Evolutionary conservation across 2,888 invertebrate genomes (phyloP), one percentile per base, ranked within the genome.

Genomic region (Epsilonema sp.): DNA sequence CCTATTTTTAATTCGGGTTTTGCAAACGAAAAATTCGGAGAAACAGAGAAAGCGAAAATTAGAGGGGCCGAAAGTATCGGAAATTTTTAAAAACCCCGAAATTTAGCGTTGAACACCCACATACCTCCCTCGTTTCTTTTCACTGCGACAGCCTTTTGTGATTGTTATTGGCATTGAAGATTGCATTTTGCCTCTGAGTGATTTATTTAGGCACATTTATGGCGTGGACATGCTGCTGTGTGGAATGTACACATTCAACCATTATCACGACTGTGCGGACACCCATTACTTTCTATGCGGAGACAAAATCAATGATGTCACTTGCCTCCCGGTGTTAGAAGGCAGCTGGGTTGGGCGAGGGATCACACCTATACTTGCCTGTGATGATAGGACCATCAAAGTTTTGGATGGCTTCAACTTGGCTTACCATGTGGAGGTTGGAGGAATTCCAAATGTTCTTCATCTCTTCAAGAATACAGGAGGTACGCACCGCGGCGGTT

Each of bases 181-280:
- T n/a, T n/a, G n/a, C n/a, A n/a, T n/a, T n/a, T n/a, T n/a, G n/a
- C n/a, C n/a, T n/a, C n/a, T n/a, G n/a, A n/a, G n/a, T 31, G 16
- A 31, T 31, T 26, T 19, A 39, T 53, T 49, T 41, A 59, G 58
- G 56, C 54, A 54, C 51, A 54, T 64, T 39, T 54, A 58, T 49
- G 87, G 83, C 47, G 77, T 79, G 48, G 84, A 92, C 65, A 70
- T 92, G 53, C 78, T 89, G 54, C 74, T 85, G 19, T 80, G 84
- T 62, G 86, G 89, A 45, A 78, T 65, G 49, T 71, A 68, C 55
- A 68, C 70, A 44, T 71, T 67, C 61, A 86, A 82, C 53, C 85
- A 85, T 62, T 92, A 83, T 65, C 76, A 78, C 57, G 87, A 90
- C 62, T 81, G 87, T 58, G 79, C 79, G 58, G 89, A 90, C 59